Base-by-base conservation (phyloP, 2,113 vertebrate species). In the Mus pahari region DNA sequence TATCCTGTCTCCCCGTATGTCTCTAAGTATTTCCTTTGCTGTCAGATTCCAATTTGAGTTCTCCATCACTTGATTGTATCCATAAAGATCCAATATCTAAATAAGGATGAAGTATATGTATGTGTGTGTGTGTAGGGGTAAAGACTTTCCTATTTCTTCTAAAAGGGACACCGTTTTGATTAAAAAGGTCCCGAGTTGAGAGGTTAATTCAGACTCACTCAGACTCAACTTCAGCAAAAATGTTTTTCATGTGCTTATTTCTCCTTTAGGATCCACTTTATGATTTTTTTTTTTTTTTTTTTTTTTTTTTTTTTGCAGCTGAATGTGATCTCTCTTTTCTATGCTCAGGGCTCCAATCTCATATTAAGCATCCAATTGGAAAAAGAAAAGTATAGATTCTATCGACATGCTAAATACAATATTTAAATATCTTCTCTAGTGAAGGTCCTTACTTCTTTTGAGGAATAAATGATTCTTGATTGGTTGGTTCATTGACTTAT, bases 401-500 rank as follows among this genome's bases (percentile, higher is more conserved):
- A n/a, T n/a, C n/a, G n/a, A n/a, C 86, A 81, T 94, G 86, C 62
- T 88, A 90, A 88, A 90, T 94, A 36, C 66, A 81, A 93, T 68
- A 39, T 92, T 92, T 92, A 79, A 91, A 87, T 93, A 92, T 71
- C 82, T 92, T 90, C 75, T 84, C 81, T 58, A 92, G 31, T 55
- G 92, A 53, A 92, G 58, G 86, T 88, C 86, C 68, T 94, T 79
- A 70, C 64, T 62, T 90, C 77, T 89, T 94, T 22, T 10, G 79
- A 71, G 45, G 70, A 96, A 94, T 95, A 93, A 70, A 60, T 92
- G 79, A 92, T 71, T 77, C 86, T 87, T 83, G 91, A 97, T 82
- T 89, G 89, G 96, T 17, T 92, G 81, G 31, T 55, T 75, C 86
- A 71, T 45, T 90, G 93, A 92, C 77, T 88, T 74, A 58, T 26